Evolutionary conservation across 2,888 invertebrate species (phyloP).

Genomic region (Pemphredon lugubris): DNA sequence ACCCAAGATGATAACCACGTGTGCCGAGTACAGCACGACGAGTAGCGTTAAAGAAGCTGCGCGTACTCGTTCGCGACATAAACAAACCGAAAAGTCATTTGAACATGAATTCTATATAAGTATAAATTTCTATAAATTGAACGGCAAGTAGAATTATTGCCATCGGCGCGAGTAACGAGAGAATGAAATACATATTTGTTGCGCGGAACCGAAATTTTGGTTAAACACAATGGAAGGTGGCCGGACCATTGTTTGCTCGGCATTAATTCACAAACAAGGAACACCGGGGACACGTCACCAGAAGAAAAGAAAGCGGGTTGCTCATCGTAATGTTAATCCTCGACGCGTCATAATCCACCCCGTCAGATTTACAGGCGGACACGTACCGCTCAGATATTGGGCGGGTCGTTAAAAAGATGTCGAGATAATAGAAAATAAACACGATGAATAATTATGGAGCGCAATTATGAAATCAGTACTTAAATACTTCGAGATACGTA

Average conservation of each 20-base stretch:
- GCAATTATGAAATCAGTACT: too few species aligned
- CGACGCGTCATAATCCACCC: slow-evolving; percentile 23
- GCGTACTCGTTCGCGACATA: not conserved
- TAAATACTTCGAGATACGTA: too few species aligned
- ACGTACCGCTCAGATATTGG: not conserved
- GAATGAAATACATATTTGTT: too few species aligned
- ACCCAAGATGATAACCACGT: slow-evolving; percentile 48
- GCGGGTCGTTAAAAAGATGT: not conserved
- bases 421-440: too few species aligned
- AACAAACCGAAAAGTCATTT: slow-evolving; percentile 17
- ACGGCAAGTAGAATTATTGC: too few species aligned
- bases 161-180: too few species aligned
- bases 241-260: slow-evolving; percentile 11
- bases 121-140: too few species aligned
- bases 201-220: slow-evolving; percentile 4
- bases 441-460: too few species aligned
- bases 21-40: slow-evolving; percentile 14
- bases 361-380: slow-evolving; percentile 3
- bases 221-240: not conserved
- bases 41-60: not conserved
- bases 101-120: too few species aligned
- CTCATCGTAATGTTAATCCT: slow-evolving; percentile 45
- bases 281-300: slow-evolving; percentile 19
- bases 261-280: slow-evolving; percentile 29
- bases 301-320: slow-evolving; percentile 28